These are phyloP conservation scores for Apus apus DNA, from an alignment of 2,113 vertebrate genomes.

Conservation along the genomic window DNA sequence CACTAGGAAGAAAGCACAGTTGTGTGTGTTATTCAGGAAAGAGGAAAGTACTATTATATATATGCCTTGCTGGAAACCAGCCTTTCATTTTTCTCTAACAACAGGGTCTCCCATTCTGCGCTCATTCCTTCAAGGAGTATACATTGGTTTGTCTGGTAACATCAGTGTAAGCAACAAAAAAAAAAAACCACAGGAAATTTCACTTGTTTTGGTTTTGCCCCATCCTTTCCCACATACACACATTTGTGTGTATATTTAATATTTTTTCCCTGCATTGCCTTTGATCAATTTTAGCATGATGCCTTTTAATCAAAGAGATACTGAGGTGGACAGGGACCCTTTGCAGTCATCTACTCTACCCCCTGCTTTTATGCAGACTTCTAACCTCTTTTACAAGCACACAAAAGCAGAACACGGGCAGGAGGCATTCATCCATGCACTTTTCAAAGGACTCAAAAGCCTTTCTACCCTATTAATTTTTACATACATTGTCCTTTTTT, in stretches of 20 bases:
- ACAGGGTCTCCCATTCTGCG: background rate
- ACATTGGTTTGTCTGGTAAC: background rate
- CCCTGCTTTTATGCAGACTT: background rate
- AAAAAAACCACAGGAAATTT: background rate
- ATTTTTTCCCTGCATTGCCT: background rate
- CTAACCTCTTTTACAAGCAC: background rate
- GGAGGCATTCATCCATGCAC: background rate
- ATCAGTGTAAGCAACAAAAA: background rate
- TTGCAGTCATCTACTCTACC: background rate
- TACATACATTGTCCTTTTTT: background rate
- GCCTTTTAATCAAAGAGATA: background rate
- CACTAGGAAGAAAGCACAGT: slow-evolving; percentile 33
- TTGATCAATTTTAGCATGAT: background rate
- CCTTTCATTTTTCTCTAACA: slow-evolving; percentile 18
- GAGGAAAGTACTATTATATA: background rate
- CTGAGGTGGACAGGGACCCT: background rate
- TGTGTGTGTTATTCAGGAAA: background rate
- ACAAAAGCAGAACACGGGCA: background rate
- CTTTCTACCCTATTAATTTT: background rate
- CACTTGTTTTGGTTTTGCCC: background rate
- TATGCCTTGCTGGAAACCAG: slow-evolving; percentile 39
- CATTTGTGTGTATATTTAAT: background rate
- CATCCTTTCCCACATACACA: background rate
- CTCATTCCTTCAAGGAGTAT: background rate
- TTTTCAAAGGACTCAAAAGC: background rate